phyloP scores from a whole-genome alignment of 2,113 vertebrate species.

The Eudyptes chrysolophus region DNA sequence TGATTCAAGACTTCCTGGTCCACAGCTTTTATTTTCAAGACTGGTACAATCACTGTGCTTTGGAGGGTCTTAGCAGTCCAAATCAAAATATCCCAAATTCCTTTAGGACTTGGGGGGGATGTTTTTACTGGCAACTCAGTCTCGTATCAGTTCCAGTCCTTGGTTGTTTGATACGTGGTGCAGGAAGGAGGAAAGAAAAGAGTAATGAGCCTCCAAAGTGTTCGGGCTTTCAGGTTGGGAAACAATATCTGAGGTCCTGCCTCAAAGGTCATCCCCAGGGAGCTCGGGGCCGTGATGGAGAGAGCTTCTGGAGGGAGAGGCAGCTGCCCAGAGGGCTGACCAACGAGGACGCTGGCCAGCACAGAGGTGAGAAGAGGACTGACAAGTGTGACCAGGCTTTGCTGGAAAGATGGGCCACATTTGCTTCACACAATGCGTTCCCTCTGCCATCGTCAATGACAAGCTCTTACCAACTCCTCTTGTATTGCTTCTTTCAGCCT shows the following conservation, averaged over 20 bases:
- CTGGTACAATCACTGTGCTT: neutral
- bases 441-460: neutral
- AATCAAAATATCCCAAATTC: neutral
- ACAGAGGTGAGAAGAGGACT: neutral
- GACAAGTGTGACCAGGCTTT: neutral
- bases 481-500: neutral
- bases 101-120: neutral
- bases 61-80: neutral
- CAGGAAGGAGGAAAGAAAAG: neutral
- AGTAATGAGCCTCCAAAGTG: neutral
- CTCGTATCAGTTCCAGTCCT: neutral
- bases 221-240: neutral
- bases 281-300: neutral
- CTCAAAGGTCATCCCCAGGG: neutral
- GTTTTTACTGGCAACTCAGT: neutral
- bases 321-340: neutral
- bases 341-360: rapidly evolving
- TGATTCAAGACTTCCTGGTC: neutral
- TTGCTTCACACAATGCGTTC: neutral
- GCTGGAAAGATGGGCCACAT: neutral
- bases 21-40: neutral
- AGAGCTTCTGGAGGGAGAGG: neutral
- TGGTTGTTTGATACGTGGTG: neutral
- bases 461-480: neutral
- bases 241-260: neutral